Percentiles rank a stretch among this genome's conserved stretches.
Conservation (phyloP, 2,113 vertebrate species). For the Trematomus loennbergii region DNA sequence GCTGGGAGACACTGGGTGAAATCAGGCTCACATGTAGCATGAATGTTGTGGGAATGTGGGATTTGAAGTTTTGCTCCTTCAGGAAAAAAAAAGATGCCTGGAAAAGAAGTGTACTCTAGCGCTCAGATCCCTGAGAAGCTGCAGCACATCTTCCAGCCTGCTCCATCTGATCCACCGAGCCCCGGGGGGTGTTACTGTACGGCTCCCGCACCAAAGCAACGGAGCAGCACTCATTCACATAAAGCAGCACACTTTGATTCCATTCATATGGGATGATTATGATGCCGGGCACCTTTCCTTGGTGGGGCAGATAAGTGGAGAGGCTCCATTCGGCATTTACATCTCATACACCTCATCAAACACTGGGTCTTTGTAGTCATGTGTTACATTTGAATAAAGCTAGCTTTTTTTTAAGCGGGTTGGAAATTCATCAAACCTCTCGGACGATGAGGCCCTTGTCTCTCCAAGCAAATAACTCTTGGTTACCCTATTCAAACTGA, state of each 20-base stretch:
- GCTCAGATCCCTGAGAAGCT: constrained; percentile 49
- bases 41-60: constrained; percentile 8
- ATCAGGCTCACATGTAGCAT: constrained; percentile 26
- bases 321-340: constrained; percentile 64
- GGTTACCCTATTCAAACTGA: constrained; percentile 72
- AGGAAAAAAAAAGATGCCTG: constrained; percentile 26
- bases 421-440: constrained; percentile 62
- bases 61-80: constrained; percentile 22
- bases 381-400: constrained; percentile 71
- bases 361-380: constrained; percentile 59
- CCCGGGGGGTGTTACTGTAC: constrained; percentile 42
- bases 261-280: constrained; percentile 68
- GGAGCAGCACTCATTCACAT: constrained; percentile 64
- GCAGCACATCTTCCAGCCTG: constrained; percentile 40
- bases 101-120: constrained; percentile 36
- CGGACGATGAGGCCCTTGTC: constrained; percentile 55
- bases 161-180: constrained; percentile 60
- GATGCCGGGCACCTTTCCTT: constrained; percentile 53
- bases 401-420: constrained; percentile 66
- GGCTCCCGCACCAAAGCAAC: constrained; percentile 47
- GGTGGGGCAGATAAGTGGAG: constrained; percentile 66
- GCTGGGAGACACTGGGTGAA: background rate
- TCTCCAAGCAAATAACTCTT: constrained; percentile 69
- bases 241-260: constrained; percentile 61
- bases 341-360: constrained; percentile 72